These are phyloP conservation scores for Myodes glareolus DNA, from an alignment of 2,113 vertebrate genomes.

Conservation along the genomic window DNA sequence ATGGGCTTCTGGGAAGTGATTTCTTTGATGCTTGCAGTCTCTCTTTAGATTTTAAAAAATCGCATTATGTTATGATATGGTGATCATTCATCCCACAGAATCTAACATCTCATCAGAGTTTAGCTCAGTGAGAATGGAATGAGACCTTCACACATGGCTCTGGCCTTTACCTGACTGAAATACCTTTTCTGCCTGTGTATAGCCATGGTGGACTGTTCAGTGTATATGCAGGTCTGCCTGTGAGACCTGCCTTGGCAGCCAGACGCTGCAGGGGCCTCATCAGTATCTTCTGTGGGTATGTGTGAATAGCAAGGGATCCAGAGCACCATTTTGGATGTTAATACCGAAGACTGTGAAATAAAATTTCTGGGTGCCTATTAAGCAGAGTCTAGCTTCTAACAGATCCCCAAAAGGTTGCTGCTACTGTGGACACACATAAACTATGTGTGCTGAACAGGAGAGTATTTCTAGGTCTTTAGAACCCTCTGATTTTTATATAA, in stretches of 20 bases:
- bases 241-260: not conserved
- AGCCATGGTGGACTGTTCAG: not conserved
- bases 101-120: conserved; percentile 11
- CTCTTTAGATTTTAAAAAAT: conserved; percentile 56
- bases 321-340: not conserved
- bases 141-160: not conserved
- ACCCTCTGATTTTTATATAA: not conserved
- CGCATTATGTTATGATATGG: not conserved
- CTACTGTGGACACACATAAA: not conserved
- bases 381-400: not conserved
- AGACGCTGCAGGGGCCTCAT: not conserved
- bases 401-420: not conserved
- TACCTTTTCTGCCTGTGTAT: not conserved
- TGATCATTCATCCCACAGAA: conserved; percentile 18
- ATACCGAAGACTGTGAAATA: not conserved
- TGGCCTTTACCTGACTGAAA: conserved; percentile 7
- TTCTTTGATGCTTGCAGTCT: conserved; percentile 41
- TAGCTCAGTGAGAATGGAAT: conserved; percentile 28
- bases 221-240: not conserved
- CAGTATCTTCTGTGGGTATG: not conserved
- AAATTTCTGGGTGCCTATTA: not conserved
- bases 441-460: not conserved
- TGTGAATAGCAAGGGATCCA: not conserved
- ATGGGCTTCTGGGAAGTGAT: not conserved
- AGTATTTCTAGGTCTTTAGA: not conserved